These are phyloP conservation scores for Propsilocerus akamusi DNA, from an alignment of 1,140 invertebrate species.

Conservation along the genomic window DNA sequence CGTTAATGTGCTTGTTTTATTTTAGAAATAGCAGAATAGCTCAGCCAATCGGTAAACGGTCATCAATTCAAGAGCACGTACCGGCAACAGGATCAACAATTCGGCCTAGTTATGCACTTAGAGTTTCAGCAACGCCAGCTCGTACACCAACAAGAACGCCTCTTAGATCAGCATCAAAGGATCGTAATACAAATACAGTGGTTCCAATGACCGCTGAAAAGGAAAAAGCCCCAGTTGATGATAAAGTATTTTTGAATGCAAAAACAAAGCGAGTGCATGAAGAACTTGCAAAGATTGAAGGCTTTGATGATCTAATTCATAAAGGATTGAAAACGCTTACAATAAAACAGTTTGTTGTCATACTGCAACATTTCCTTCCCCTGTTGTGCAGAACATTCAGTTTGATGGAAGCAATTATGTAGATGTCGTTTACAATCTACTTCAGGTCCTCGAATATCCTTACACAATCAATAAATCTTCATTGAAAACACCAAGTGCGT, in stretches of 20 bases:
- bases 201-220: background rate
- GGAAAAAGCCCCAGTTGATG: background rate
- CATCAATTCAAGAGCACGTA: background rate
- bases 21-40: background rate
- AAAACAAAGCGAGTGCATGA: background rate
- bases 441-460: conserved; percentile 18
- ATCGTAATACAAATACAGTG: background rate
- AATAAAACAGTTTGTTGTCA: conserved; percentile 18
- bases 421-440: conserved; percentile 15
- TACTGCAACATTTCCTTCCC: conserved; percentile 15
- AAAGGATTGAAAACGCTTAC: conserved; percentile 17
- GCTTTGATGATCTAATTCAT: background rate
- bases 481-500: conserved; percentile 18
- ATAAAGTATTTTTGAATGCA: background rate
- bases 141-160: background rate
- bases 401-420: conserved; percentile 16
- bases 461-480: conserved; percentile 19
- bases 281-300: background rate
- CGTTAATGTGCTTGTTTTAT: background rate
- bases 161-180: background rate
- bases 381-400: conserved; percentile 8
- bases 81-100: background rate
- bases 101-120: background rate
- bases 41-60: no score
- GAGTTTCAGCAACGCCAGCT: background rate